Conservation (phyloP, 2,888 invertebrate genomes). For the Cerceris ruficornis region DNA sequence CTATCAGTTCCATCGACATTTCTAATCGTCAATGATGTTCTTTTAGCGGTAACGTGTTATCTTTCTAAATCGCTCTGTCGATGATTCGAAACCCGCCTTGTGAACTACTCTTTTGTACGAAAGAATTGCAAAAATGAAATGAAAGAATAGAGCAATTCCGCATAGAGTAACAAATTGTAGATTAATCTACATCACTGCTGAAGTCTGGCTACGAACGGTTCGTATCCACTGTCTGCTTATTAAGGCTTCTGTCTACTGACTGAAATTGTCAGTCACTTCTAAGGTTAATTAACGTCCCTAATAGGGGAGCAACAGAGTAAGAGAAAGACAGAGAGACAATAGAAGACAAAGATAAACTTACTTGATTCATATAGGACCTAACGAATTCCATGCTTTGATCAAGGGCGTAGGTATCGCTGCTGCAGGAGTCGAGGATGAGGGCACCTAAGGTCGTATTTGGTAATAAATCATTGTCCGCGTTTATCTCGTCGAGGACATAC, state of each 20-base stretch:
- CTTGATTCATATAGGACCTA: slow-evolving; percentile 84
- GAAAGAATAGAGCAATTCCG: background rate
- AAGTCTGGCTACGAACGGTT: background rate
- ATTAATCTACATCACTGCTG: background rate
- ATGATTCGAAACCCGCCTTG: no score
- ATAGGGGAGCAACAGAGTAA: background rate
- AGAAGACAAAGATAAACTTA: slow-evolving; percentile 61
- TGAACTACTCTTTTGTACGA: no score
- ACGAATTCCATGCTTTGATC: slow-evolving; percentile 88
- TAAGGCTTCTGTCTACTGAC: background rate
- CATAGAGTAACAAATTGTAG: background rate
- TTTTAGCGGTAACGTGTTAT: no score
- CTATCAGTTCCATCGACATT: no score
- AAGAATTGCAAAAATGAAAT: background rate
- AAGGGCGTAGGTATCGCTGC: slow-evolving; percentile 86
- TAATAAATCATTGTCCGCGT: slow-evolving; percentile 83
- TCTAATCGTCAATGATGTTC: no score
- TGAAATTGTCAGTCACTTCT: background rate
- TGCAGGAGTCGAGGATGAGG: slow-evolving; percentile 82
- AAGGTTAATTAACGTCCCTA: background rate
- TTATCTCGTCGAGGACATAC: slow-evolving; percentile 86
- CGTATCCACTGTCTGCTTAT: background rate
- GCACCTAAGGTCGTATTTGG: slow-evolving; percentile 85
- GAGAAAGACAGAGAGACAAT: background rate
- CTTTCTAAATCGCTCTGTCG: no score